These are phyloP conservation scores for Cryptus armator DNA, from an alignment of 2,888 invertebrate genomes.

Conservation along the genomic window DNA sequence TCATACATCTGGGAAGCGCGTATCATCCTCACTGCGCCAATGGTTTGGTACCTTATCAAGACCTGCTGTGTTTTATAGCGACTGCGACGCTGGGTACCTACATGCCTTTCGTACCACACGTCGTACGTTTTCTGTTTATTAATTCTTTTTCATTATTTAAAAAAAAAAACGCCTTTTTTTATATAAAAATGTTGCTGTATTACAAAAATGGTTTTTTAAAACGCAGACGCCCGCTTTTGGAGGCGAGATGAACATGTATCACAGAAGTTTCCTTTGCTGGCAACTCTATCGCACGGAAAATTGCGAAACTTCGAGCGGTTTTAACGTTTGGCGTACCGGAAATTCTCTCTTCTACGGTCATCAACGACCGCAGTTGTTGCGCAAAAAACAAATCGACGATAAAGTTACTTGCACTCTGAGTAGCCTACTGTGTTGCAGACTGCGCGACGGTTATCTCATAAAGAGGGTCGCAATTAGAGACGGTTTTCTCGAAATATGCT, in stretches of 20 bases:
- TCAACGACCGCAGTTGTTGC: constrained; percentile 86
- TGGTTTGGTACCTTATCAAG: constrained; percentile 90
- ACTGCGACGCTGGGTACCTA: constrained; percentile 91
- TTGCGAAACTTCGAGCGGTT: constrained; percentile 67
- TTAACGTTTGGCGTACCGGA: constrained; percentile 79
- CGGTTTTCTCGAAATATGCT: constrained; percentile 87
- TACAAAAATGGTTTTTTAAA: constrained; percentile 10
- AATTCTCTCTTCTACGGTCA: constrained; percentile 87
- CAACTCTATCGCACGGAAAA: constrained; percentile 79
- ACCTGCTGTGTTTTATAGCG: constrained; percentile 91
- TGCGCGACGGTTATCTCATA: constrained; percentile 91
- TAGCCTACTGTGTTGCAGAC: constrained; percentile 90
- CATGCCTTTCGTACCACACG: constrained; percentile 87
- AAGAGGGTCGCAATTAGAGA: constrained; percentile 86
- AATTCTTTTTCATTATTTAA: background rate
- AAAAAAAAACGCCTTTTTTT: background rate
- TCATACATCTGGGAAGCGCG: constrained; percentile 90
- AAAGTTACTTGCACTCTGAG: constrained; percentile 88
- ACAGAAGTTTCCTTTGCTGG: constrained; percentile 87
- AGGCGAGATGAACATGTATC: constrained; percentile 87
- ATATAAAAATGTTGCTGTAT: background rate
- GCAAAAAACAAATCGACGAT: constrained; percentile 89
- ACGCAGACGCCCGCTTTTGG: constrained; percentile 72
- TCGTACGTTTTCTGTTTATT: constrained; percentile 80
- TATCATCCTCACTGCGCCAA: constrained; percentile 89